Conservation (phyloP, 2,113 vertebrate species). For the Pitta sordida region DNA sequence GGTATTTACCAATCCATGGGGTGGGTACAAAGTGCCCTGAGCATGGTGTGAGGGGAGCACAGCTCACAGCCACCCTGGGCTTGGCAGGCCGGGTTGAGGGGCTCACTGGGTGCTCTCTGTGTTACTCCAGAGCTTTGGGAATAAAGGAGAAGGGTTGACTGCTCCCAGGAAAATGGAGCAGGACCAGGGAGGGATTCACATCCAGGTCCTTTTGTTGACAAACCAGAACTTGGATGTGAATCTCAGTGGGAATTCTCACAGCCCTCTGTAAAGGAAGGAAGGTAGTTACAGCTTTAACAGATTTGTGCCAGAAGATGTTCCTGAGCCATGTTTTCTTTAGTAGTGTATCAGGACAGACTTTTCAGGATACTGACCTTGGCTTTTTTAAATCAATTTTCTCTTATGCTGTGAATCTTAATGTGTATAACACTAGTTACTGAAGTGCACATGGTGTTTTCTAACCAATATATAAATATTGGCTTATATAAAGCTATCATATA, state of each 20-base stretch:
- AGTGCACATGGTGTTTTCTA: neutral
- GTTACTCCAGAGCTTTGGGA: neutral
- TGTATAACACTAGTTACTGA: neutral
- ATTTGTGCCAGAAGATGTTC: neutral
- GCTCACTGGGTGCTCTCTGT: neutral
- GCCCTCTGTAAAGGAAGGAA: neutral
- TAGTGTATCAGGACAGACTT: neutral
- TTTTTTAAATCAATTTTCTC: neutral
- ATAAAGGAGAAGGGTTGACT: neutral
- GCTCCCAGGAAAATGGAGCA: neutral
- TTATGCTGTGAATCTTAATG: neutral
- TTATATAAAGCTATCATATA: too few species aligned
- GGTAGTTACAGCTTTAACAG: neutral
- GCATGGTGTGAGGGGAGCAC: fast-evolving
- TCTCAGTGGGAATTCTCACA: neutral
- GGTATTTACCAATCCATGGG: neutral
- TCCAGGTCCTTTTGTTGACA: neutral
- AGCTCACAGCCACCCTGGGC: neutral
- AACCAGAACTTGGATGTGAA: neutral
- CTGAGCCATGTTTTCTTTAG: neutral
- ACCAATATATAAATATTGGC: neutral
- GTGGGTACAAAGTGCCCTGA: neutral
- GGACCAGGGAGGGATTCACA: neutral
- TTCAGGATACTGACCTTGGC: neutral
- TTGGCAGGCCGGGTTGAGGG: neutral